Conservation (phyloP, 2,113 vertebrate genomes). For the Microcebus ravelobensis region DNA sequence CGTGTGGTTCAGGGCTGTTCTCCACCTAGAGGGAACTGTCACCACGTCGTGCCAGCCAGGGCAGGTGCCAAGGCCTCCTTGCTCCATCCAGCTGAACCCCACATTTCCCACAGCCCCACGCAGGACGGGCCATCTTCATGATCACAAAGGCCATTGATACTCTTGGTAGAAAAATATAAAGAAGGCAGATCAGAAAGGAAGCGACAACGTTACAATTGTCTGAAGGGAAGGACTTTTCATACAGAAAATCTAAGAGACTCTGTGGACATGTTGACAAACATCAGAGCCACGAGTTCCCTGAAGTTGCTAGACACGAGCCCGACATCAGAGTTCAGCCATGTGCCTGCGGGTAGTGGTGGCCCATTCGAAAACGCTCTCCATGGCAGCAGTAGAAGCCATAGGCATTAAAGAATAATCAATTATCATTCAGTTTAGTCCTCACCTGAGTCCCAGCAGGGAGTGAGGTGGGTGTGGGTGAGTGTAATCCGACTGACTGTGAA, state of each 20-base stretch:
- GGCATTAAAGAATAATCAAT: not conserved
- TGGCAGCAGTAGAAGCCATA: not conserved
- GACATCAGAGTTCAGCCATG: not conserved
- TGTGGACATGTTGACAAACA: too few relatives aligned
- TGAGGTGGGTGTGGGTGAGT: too few relatives aligned
- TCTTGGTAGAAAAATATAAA: not conserved
- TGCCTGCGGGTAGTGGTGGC: rapidly evolving
- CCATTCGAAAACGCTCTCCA: not conserved
- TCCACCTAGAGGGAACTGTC: not conserved
- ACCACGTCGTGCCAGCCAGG: not conserved
- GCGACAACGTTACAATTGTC: not conserved
- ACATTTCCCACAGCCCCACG: not conserved
- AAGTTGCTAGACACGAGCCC: not conserved
- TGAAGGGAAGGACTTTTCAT: not conserved
- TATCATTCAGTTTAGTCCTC: not conserved
- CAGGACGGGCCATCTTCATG: rapidly evolving
- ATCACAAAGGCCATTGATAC: not conserved
- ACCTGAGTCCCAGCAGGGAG: not conserved
- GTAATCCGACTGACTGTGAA: not conserved
- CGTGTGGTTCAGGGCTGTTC: rapidly evolving
- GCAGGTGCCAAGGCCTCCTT: rapidly evolving
- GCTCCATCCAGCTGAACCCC: rapidly evolving
- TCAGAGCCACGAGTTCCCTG: not conserved
- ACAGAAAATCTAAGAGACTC: not conserved
- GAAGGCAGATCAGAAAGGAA: not conserved